Evolutionary conservation across 92 coral and sea anemone genomes (phyloP).

Genomic region (Umimayanthus kanabou): DNA sequence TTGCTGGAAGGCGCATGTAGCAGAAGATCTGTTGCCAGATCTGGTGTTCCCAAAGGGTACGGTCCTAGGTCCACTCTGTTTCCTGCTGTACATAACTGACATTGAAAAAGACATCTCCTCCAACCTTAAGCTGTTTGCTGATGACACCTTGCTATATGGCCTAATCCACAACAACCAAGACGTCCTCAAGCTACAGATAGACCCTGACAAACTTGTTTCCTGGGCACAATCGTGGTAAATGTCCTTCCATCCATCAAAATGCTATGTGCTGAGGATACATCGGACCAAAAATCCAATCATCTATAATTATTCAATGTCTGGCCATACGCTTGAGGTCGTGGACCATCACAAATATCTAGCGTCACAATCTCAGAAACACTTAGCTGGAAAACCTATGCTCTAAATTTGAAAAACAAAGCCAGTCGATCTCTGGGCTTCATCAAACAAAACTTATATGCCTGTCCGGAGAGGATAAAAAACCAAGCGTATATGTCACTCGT

Average conservation of each 20-base stretch:
- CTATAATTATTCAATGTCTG: not conserved
- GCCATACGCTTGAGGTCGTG: not conserved
- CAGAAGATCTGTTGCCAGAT: slow-evolving; percentile 29
- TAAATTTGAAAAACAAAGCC: not conserved
- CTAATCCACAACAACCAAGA: not conserved
- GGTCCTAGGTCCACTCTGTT: slow-evolving; percentile 13
- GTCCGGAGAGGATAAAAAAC: slow-evolving; percentile 35
- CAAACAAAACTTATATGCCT: slow-evolving; percentile 14
- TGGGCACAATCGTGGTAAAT: not conserved
- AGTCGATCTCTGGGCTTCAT: slow-evolving; percentile 36
- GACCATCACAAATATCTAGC: not conserved
- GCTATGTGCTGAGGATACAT: not conserved
- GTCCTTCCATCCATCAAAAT: not conserved
- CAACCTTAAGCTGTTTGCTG: slow-evolving; percentile 3
- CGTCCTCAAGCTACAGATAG: not conserved
- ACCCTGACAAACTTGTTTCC: not conserved
- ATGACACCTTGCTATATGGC: not conserved
- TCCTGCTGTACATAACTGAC: not conserved
- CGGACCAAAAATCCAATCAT: not conserved
- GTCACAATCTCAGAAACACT: not conserved
- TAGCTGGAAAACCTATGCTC: not conserved
- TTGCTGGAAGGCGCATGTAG: not conserved
- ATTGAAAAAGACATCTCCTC: slow-evolving; percentile 1
- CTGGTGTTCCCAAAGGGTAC: slow-evolving; percentile 53
- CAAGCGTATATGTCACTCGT: slow-evolving; percentile 37